These are phyloP conservation scores for Solenopsis invicta DNA, from an alignment of 1,140 invertebrate species.

Conservation along the genomic window DNA sequence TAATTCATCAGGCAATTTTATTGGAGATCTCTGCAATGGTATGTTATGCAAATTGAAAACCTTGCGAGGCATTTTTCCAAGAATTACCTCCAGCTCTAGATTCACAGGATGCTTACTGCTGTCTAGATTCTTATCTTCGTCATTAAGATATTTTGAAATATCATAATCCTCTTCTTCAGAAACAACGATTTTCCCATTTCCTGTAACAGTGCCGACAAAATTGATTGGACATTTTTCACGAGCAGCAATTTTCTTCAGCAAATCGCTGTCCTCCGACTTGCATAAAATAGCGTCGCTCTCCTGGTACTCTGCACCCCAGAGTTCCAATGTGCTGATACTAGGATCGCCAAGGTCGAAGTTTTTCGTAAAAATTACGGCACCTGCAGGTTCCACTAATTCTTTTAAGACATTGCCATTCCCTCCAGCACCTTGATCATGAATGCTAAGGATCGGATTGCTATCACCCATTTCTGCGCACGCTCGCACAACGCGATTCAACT, in stretches of 20 bases:
- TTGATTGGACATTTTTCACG: conserved; percentile 97
- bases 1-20: conserved; percentile 88
- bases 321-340: conserved; percentile 96
- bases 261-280: conserved; percentile 88
- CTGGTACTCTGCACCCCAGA: conserved; percentile 99
- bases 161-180: conserved; percentile 88
- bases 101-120: conserved; percentile 91
- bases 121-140: conserved; percentile 52
- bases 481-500: conserved; percentile 96
- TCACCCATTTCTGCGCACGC: conserved; percentile 95
- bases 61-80: conserved; percentile 95
- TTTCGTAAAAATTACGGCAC: conserved; percentile 96
- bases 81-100: conserved; percentile 95
- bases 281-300: conserved; percentile 97
- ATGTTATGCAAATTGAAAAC: conserved; percentile 88
- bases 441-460: conserved; percentile 96
- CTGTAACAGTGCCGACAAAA: conserved; percentile 97
- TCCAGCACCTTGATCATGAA: conserved; percentile 98
- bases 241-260: conserved; percentile 92
- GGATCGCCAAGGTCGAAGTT: conserved; percentile 97
- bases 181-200: conserved; percentile 93
- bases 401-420: conserved; percentile 99
- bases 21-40: conserved; percentile 78
- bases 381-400: conserved; percentile 97
- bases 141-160: conserved; percentile 81